Evolutionary conservation across 2,113 vertebrate species (phyloP).

Genomic region (Buteo buteo): DNA sequence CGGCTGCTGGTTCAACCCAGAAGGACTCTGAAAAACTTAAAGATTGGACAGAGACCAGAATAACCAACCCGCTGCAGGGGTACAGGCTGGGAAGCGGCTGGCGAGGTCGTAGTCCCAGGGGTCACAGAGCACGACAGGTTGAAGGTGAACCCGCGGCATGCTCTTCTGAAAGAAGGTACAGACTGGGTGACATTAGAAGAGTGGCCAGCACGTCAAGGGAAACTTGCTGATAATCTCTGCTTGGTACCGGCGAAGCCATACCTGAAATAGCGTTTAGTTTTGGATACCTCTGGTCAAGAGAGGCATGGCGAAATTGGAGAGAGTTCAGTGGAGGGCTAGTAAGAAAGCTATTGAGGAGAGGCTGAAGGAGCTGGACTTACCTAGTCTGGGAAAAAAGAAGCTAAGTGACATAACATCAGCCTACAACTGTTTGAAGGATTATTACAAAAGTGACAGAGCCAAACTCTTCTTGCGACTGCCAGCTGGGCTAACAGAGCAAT

Average conservation of each 20-base stretch:
- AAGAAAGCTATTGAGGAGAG: neutral
- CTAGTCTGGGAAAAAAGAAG: neutral
- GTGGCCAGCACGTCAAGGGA: neutral
- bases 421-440: neutral
- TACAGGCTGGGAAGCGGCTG: neutral
- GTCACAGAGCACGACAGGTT: accelerated
- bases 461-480: neutral
- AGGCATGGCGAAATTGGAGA: neutral
- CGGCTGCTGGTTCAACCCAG: neutral
- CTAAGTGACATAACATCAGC: neutral
- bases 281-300: neutral
- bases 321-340: neutral
- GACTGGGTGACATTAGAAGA: neutral
- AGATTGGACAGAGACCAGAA: neutral
- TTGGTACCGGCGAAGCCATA: neutral
- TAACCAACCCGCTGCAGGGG: neutral
- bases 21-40: neutral
- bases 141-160: accelerated
- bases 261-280: neutral
- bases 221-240: neutral
- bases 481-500: neutral
- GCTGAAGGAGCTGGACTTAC: neutral
- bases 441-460: neutral
- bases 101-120: neutral
- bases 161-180: neutral